phyloP scores from a whole-genome alignment of 2,888 invertebrate species.

The Calliphora vomitoria region DNA sequence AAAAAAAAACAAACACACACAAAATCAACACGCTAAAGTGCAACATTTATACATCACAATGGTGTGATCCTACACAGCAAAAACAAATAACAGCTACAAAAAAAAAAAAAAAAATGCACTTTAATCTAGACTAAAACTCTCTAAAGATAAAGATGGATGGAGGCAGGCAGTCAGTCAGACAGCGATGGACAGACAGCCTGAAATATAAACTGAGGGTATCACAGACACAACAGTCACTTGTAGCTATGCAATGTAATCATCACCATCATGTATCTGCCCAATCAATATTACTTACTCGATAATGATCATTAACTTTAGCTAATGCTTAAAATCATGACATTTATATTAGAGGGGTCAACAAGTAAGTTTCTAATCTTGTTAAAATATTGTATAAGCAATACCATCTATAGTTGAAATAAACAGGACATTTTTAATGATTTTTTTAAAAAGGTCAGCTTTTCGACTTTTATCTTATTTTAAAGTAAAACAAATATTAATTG shows the following conservation, averaged over 20 bases:
- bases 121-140: conserved; percentile 41
- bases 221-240: conserved; percentile 5
- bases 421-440: too few species aligned
- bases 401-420: too few species aligned
- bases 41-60: conserved; percentile 35
- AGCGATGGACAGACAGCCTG: background rate
- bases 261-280: background rate
- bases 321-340: too few species aligned
- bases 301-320: conserved; percentile 38
- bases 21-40: conserved; percentile 32
- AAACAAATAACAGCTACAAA: conserved; percentile 15
- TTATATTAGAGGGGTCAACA: too few species aligned
- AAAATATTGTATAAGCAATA: too few species aligned
- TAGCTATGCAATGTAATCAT: background rate
- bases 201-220: conserved; percentile 19
- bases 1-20: conserved; percentile 6
- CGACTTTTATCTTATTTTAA: too few species aligned
- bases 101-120: conserved; percentile 1
- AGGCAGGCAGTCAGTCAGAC: background rate
- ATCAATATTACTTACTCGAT: conserved; percentile 10
- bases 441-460: too few species aligned
- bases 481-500: too few species aligned
- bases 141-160: conserved; percentile 3
- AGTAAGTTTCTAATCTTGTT: background rate
- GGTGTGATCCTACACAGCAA: conserved; percentile 29